A percentile compares a stretch with the other conserved stretches of the same genome.
phyloP scores from a whole-genome alignment of 2,888 invertebrate species.

The Parnassius apollo region DNA sequence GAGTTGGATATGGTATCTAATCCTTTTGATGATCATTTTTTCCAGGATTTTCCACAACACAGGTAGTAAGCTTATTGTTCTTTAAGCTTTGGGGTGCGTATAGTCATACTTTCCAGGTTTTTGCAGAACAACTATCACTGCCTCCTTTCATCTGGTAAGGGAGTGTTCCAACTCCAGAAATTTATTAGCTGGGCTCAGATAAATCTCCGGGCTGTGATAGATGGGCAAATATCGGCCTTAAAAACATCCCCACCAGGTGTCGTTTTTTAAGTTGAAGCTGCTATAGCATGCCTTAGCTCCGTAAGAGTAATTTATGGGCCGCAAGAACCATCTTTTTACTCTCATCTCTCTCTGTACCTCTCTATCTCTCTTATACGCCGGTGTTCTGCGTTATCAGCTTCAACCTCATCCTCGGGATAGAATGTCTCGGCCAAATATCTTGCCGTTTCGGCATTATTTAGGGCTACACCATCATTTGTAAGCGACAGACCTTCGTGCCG shows the following conservation, averaged over 20 bases:
- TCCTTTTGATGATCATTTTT: too few relatives aligned
- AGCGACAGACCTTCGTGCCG: neutral
- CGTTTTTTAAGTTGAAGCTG: neutral
- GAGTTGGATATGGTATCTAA: too few relatives aligned
- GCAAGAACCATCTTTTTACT: neutral
- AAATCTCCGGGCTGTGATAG: too few relatives aligned
- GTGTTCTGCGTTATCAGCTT: neutral
- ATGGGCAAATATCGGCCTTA: neutral
- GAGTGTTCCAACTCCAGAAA: too few relatives aligned
- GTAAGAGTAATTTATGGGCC: neutral
- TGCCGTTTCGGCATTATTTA: neutral
- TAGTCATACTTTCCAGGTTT: too few relatives aligned
- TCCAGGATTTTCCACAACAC: too few relatives aligned
- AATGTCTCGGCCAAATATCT: neutral
- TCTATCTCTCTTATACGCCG: neutral
- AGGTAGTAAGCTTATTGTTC: too few relatives aligned
- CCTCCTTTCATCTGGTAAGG: too few relatives aligned
- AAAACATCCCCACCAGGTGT: neutral
- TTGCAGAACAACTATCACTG: too few relatives aligned
- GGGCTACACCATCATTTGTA: neutral
- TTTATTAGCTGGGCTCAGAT: too few relatives aligned
- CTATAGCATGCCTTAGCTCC: neutral
- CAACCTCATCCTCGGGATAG: neutral
- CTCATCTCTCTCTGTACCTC: neutral
- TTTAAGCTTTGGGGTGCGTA: too few relatives aligned